Evolutionary conservation across 2,888 invertebrate species (phyloP).

Genomic region (Tetrapedia diversipes): DNA sequence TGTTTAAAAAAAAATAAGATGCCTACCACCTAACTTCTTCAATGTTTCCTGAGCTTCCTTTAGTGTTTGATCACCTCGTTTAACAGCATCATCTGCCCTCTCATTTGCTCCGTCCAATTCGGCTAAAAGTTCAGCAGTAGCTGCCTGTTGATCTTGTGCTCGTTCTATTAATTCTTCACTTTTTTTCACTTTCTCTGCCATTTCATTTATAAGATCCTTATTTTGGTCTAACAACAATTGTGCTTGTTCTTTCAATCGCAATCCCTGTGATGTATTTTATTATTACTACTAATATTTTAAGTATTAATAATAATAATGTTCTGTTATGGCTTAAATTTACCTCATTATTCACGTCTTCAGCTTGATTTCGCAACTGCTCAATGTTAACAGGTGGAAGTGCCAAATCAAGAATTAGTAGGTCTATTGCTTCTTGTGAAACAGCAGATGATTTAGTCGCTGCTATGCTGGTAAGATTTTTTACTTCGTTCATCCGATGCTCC

Average conservation of each 20-base stretch:
- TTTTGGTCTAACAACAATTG: slow-evolving; percentile 85
- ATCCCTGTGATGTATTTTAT: slow-evolving; percentile 76
- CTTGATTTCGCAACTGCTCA: slow-evolving; percentile 87
- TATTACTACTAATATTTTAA: not conserved
- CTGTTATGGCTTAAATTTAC: slow-evolving; percentile 80
- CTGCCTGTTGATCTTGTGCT: slow-evolving; percentile 89
- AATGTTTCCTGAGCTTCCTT: slow-evolving; percentile 92
- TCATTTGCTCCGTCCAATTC: slow-evolving; percentile 90
- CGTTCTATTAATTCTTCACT: slow-evolving; percentile 88
- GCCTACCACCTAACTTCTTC: slow-evolving; percentile 87
- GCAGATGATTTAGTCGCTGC: slow-evolving; percentile 89
- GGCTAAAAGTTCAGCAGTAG: slow-evolving; percentile 90
- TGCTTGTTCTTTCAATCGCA: slow-evolving; percentile 85
- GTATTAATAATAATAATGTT: not conserved
- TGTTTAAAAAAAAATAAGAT: not conserved
- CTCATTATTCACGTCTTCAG: slow-evolving; percentile 88
- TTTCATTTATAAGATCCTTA: slow-evolving; percentile 85
- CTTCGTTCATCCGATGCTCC: slow-evolving; percentile 88
- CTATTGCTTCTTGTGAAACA: slow-evolving; percentile 92
- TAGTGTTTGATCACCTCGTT: slow-evolving; percentile 92
- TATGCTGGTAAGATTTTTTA: slow-evolving; percentile 88
- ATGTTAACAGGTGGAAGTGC: slow-evolving; percentile 91
- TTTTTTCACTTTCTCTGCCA: slow-evolving; percentile 87
- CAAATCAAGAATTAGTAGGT: slow-evolving; percentile 90
- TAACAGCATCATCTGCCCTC: slow-evolving; percentile 92